These are phyloP conservation scores for Myrmecobius fasciatus DNA, from an alignment of 2,113 vertebrate species.

Conservation along the genomic window DNA sequence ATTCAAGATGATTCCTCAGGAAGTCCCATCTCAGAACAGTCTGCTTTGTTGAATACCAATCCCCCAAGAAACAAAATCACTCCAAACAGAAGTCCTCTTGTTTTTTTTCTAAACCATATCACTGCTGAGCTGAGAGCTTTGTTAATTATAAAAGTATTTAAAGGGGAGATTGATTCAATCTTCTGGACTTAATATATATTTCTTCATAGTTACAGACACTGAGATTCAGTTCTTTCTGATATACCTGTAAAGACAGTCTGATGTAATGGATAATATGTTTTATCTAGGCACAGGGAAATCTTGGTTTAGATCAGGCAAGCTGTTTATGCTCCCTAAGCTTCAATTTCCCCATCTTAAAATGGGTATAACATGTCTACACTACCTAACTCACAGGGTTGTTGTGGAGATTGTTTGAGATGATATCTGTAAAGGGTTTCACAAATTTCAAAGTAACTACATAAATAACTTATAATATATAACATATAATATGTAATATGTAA, in stretches of 20 bases:
- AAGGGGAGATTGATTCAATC: not conserved
- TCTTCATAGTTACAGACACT: not conserved
- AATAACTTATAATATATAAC: no score
- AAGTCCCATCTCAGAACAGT: not conserved
- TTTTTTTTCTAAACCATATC: conserved; percentile 2
- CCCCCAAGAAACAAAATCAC: conserved; percentile 8
- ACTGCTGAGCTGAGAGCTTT: not conserved
- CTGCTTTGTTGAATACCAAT: conserved; percentile 1
- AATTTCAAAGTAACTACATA: not conserved
- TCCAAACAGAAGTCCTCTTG: not conserved
- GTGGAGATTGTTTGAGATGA: not conserved
- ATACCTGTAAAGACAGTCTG: not conserved
- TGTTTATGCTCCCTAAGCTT: not conserved
- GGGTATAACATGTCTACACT: not conserved
- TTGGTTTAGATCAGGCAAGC: not conserved
- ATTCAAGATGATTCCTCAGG: not conserved
- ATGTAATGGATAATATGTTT: not conserved
- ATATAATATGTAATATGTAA: no score
- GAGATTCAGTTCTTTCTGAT: not conserved
- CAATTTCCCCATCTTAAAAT: not conserved
- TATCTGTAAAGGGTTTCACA: not conserved
- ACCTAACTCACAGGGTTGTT: not conserved
- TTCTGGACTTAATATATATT: not conserved
- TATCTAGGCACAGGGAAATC: not conserved
- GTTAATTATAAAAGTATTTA: not conserved